Base-by-base conservation (phyloP, 2,888 invertebrate genomes). In the Spilarctia lutea region DNA sequence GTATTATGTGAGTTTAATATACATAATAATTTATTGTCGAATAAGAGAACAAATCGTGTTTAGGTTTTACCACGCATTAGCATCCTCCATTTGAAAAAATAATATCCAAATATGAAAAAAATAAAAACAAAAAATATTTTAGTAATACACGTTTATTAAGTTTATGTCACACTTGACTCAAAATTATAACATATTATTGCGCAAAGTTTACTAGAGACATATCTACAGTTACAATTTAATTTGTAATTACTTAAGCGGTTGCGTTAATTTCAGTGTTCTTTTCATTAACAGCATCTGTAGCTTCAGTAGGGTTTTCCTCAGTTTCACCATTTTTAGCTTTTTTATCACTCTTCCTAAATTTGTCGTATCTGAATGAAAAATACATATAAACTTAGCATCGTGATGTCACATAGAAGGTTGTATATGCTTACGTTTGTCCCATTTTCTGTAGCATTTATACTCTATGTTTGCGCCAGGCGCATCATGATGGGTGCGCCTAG, bases 341-440 rank as follows among this genome's bases (percentile, higher is more conserved):
- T 89, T 97, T 97, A 86, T 97, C 97, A 81, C 97, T 96, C 91
- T 97, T 96, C 72, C 97, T 96, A 87, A 97, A 97, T 84, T 97
- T 96, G 91, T 97, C 97, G 84, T 97, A 97, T 83, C 97, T 96
- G 87, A 86, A 91, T 88, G 78, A 80, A 33, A 27, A 39, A n/a
- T 65, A 39, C 1, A 45, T 45, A 63, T 2, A 27, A 24, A 24
- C 8, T 30, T 39, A 33, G 18, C 24, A 3, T 20, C 45, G 18
- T 42, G 45, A 67, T 30, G 65, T 11, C 24, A 27, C 13, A 24
- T 35, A 30, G 30, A 63, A 6, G 16, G 16, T 30, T 18, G 13
- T 63, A 18, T 27, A 60, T 63, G 16, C 63, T 63, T 63, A 1
- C 13, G 16, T 30, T 16, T 7, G 1, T 63, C 30, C n/a, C 18